These are phyloP conservation scores for Serripes groenlandicus DNA, from an alignment of 2,888 invertebrate species.

Conservation along the genomic window DNA sequence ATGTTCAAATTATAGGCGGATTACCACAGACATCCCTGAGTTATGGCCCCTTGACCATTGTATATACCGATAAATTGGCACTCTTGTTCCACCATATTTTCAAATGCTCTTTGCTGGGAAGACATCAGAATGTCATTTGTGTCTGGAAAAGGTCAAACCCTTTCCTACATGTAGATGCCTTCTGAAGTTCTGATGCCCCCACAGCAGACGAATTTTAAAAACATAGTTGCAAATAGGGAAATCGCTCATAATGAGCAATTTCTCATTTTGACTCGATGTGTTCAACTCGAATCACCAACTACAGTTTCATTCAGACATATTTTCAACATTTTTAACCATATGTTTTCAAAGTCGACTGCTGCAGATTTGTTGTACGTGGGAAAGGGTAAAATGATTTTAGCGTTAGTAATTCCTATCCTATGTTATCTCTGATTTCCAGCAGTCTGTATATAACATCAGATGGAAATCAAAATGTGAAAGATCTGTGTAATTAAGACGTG, in stretches of 20 bases:
- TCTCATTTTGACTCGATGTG: background rate
- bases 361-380: background rate
- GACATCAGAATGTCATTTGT: no score
- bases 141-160: no score
- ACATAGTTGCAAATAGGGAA: background rate
- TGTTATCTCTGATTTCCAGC: constrained; percentile 8
- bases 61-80: no score
- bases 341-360: background rate
- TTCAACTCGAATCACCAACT: background rate
- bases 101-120: no score
- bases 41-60: no score
- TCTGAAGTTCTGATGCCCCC: no score
- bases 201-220: no score
- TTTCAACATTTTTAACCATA: background rate
- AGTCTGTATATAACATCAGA: constrained; percentile 24
- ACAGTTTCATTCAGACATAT: background rate
- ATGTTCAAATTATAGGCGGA: no score
- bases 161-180: no score
- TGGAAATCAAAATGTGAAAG: constrained; percentile 52
- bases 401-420: background rate
- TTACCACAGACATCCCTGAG: no score
- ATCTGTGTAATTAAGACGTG: constrained; percentile 61
- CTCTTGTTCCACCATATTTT: no score
- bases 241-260: background rate
- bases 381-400: background rate